A percentile compares a stretch with the other conserved stretches of the same genome.
Conservation (phyloP, 2,888 invertebrate genomes). For the Tanypteryx hageni region DNA sequence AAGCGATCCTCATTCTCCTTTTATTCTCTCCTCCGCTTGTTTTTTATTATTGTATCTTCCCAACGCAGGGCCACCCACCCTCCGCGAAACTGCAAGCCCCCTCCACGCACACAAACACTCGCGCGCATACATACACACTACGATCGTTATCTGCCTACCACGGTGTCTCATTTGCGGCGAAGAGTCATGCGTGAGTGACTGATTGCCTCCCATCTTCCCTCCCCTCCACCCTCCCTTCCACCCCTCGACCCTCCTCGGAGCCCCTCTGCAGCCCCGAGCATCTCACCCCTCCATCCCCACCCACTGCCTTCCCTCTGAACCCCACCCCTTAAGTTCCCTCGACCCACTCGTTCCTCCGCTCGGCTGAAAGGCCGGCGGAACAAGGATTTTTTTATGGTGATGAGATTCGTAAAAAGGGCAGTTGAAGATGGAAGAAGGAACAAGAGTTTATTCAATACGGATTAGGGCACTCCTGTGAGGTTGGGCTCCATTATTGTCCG, state of each 20-base stretch:
- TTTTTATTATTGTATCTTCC: not conserved
- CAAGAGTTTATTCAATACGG: conserved; percentile 46
- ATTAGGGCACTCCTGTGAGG: not conserved
- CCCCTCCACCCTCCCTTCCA: not conserved
- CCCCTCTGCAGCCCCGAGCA: not conserved
- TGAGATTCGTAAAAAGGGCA: conserved; percentile 58
- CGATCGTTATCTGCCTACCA: conserved; percentile 28
- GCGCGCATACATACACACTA: not conserved
- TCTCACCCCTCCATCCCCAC: not conserved
- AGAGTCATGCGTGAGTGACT: conserved; percentile 32
- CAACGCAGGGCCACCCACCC: not conserved
- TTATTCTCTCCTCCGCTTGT: not conserved
- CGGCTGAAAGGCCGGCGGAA: not conserved
- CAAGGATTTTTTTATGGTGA: conserved; percentile 52
- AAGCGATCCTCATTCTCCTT: not conserved
- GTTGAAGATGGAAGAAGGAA: conserved; percentile 32
- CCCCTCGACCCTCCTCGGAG: not conserved
- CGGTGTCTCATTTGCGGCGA: conserved; percentile 18
- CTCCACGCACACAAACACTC: conserved; percentile 6
- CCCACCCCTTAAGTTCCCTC: not conserved
- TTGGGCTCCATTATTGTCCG: not conserved
- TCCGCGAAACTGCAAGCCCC: not conserved
- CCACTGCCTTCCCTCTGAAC: not conserved
- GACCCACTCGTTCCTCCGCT: not conserved
- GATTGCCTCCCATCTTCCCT: conserved; percentile 9